These are phyloP conservation scores for Acromyrmex echinatior DNA, from an alignment of 1,140 invertebrate species.

Conservation along the genomic window DNA sequence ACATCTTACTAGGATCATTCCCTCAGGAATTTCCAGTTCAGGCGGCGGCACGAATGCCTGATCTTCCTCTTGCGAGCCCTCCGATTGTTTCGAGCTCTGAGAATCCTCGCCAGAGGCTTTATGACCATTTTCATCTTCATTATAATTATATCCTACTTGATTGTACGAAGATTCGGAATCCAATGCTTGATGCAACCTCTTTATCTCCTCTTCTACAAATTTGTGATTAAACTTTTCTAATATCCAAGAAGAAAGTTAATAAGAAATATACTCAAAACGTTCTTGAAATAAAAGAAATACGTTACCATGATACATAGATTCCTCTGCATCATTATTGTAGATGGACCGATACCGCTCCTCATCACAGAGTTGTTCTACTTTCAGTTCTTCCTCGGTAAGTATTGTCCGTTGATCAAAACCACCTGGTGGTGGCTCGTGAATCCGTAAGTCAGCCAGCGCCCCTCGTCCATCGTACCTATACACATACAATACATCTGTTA, in stretches of 20 bases:
- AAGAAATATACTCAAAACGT: neutral
- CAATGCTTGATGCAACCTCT: constrained; percentile 92
- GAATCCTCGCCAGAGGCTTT: constrained; percentile 80
- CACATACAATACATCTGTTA: constrained; percentile 84
- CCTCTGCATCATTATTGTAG: constrained; percentile 94
- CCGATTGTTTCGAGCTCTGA: constrained; percentile 82
- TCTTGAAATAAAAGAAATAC: neutral
- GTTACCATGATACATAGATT: constrained; percentile 93
- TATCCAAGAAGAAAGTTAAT: neutral
- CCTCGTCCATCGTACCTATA: constrained; percentile 98
- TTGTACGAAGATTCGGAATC: constrained; percentile 90
- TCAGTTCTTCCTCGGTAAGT: constrained; percentile 92
- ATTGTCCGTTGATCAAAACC: constrained; percentile 90
- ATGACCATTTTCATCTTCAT: constrained; percentile 85
- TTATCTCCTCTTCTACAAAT: constrained; percentile 95
- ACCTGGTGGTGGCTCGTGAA: constrained; percentile 91
- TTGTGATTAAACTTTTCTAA: neutral
- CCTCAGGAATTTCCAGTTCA: constrained; percentile 91
- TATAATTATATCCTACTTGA: constrained; percentile 94
- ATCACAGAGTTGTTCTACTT: constrained; percentile 95
- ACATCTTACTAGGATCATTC: constrained; percentile 90
- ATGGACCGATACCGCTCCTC: constrained; percentile 96
- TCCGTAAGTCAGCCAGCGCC: constrained; percentile 92
- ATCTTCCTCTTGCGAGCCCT: constrained; percentile 88
- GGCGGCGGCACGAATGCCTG: constrained; percentile 91